Conservation (phyloP, 2,797 vertebrate genomes). For the Echeneis naucrates region DNA sequence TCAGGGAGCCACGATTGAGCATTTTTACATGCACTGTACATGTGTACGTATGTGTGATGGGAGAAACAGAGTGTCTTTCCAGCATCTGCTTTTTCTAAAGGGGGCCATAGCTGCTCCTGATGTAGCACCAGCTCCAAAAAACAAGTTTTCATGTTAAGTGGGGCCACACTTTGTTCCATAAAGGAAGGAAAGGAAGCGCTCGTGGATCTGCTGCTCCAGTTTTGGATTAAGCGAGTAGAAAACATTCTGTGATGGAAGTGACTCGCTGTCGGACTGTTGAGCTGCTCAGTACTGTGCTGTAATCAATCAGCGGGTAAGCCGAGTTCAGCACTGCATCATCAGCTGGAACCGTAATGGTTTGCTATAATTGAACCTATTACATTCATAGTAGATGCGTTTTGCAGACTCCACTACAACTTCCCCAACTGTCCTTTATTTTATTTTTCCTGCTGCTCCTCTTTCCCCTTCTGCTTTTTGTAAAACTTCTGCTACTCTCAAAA, state of each 20-base stretch:
- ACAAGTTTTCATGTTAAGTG: slow-evolving; percentile 36
- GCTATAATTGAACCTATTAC: slow-evolving; percentile 15
- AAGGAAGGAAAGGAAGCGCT: slow-evolving; percentile 4
- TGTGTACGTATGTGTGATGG: slow-evolving; percentile 64
- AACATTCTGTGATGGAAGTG: slow-evolving; percentile 18
- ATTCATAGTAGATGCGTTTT: slow-evolving; percentile 36
- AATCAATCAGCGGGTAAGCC: slow-evolving; percentile 26
- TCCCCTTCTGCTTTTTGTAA: slow-evolving; percentile 19
- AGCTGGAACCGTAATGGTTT: slow-evolving; percentile 5
- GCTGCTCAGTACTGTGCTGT: slow-evolving; percentile 1
- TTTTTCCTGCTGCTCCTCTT: slow-evolving; percentile 16
- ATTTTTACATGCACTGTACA: slow-evolving; percentile 59
- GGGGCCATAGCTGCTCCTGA: slow-evolving; percentile 54
- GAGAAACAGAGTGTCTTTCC: slow-evolving; percentile 66
- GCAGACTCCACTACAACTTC: slow-evolving; percentile 29
- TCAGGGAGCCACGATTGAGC: slow-evolving; percentile 65
- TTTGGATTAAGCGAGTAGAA: slow-evolving; percentile 9
- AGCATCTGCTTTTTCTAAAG: slow-evolving; percentile 64
- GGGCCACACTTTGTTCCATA: slow-evolving; percentile 29
- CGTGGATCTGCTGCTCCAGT: background rate
- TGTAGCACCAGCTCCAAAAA: slow-evolving; percentile 39
- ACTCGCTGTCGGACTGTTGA: slow-evolving; percentile 30
- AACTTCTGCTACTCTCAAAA: background rate
- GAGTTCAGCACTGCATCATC: slow-evolving; percentile 15
- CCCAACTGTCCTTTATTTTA: slow-evolving; percentile 5